These are phyloP conservation scores for Abrostola triplasia DNA, from an alignment of 2,888 invertebrate genomes.

Conservation along the genomic window DNA sequence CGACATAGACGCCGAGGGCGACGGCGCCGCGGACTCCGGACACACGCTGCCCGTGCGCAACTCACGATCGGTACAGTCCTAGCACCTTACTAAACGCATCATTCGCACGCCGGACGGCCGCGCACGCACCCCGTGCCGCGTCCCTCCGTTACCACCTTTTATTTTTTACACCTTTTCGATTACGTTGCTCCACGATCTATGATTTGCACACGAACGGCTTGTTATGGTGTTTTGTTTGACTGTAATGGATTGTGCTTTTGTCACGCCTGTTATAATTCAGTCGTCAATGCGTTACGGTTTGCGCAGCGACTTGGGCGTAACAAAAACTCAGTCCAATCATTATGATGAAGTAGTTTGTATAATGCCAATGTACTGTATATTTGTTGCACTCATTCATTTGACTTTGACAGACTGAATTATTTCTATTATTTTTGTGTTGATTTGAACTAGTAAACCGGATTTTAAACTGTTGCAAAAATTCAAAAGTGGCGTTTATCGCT, in stretches of 20 bases:
- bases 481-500: constrained; percentile 27
- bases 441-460: constrained; percentile 17
- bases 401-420: constrained; percentile 15
- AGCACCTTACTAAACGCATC: constrained; percentile 64
- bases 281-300: constrained; percentile 59
- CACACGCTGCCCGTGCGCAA: constrained; percentile 88
- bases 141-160: constrained; percentile 55
- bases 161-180: constrained; percentile 68
- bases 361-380: constrained; percentile 62
- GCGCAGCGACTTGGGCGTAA: constrained; percentile 57
- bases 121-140: constrained; percentile 46
- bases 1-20: constrained; percentile 67
- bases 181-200: constrained; percentile 82
- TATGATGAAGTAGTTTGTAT: constrained; percentile 65
- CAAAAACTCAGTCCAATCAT: constrained; percentile 70
- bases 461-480: constrained; percentile 14
- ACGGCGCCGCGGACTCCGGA: constrained; percentile 75
- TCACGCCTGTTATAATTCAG: constrained; percentile 60
- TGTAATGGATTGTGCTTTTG: constrained; percentile 71
- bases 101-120: constrained; percentile 66
- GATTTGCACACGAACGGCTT: constrained; percentile 84
- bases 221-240: constrained; percentile 73
- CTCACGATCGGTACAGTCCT: constrained; percentile 84
- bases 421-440: constrained; percentile 32
- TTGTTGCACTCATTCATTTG: constrained; percentile 53